Conservation (phyloP, 2,113 vertebrate species). For the Pterocles gutturalis region DNA sequence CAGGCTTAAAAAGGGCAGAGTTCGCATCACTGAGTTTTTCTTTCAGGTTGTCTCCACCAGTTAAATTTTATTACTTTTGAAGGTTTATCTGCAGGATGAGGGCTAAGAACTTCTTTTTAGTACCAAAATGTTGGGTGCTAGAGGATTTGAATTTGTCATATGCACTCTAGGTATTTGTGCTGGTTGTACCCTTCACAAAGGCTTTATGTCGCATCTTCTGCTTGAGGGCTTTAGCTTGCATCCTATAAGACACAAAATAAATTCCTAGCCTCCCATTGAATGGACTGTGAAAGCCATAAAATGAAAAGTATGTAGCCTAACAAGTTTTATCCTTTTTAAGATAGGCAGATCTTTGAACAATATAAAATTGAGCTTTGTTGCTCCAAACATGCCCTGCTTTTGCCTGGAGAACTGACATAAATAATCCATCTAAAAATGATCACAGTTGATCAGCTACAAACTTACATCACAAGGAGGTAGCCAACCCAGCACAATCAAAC, state of each 20-base stretch:
- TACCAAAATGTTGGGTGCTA: not conserved
- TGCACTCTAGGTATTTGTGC: not conserved
- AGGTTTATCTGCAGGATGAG: not conserved
- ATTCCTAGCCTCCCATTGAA: not conserved
- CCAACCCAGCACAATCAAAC: not conserved
- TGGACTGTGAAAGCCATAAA: not conserved
- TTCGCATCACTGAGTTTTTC: not conserved
- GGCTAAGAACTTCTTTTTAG: not conserved
- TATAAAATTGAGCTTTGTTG: not conserved
- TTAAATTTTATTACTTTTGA: conserved; percentile 34
- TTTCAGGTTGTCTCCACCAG: conserved; percentile 10
- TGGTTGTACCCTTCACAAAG: not conserved
- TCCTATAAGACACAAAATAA: not conserved
- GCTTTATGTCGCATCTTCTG: not conserved
- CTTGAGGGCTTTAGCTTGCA: not conserved
- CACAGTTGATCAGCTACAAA: not conserved
- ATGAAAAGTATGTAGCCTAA: not conserved
- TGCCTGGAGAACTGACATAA: conserved; percentile 39
- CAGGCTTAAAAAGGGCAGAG: conserved; percentile 22
- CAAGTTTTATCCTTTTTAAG: not conserved
- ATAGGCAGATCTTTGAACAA: not conserved
- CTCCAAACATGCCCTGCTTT: conserved; percentile 13
- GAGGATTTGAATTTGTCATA: not conserved
- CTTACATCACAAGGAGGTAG: not conserved
- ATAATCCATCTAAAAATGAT: conserved; percentile 15